Evolutionary conservation across 2,888 invertebrate species (phyloP), one percentile per base, ranked within the genome.

Genomic region (Caradrina kadenii): DNA sequence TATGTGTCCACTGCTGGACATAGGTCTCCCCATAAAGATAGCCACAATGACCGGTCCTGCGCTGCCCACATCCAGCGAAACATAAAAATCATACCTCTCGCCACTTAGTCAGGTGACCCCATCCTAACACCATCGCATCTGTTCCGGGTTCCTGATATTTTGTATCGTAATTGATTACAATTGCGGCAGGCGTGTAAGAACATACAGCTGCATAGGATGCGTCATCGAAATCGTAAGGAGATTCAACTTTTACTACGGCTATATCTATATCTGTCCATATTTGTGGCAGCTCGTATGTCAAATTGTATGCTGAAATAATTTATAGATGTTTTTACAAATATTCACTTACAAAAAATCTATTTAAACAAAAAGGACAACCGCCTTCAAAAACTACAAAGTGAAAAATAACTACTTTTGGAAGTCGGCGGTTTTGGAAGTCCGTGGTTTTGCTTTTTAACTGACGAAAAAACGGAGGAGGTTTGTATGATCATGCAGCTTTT

Each of bases 231-330:
- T 87, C 61, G 55, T 78, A 91, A 0, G 86, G 80, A 0, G 86
- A 80, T 26, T 93, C 91, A 1, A 92, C 91, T 81, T 86, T 85
- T 0, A 83, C 87, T 1, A 91, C 65, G 0, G 89, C 92, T 67
- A 93, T 91, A 55, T 93, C 93, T 8, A 88, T 79, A 4, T 56
- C 61, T 0, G 90, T 69, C 93, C 93, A 93, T 49, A 80, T 79
- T 7, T 83, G 84, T n/a, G 88, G 64, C 8, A 79, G 73, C 1
- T 69, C 59, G 59, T 85, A 86, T 8, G 76, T 79, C 0, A 91
- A 69, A 1, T 85, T 68, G 65, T 91, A 92, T 6, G 59, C 92
- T 92, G 13, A 86, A 83, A 78, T 49, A 1, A 48, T 22, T 15
- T 31, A 19, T 52, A 64, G 1, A 19, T 17, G 0, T 22, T 39